Percentiles rank a stretch among this genome's conserved stretches.
Conservation (phyloP, 2,113 vertebrate genomes). For the Promerops cafer region DNA sequence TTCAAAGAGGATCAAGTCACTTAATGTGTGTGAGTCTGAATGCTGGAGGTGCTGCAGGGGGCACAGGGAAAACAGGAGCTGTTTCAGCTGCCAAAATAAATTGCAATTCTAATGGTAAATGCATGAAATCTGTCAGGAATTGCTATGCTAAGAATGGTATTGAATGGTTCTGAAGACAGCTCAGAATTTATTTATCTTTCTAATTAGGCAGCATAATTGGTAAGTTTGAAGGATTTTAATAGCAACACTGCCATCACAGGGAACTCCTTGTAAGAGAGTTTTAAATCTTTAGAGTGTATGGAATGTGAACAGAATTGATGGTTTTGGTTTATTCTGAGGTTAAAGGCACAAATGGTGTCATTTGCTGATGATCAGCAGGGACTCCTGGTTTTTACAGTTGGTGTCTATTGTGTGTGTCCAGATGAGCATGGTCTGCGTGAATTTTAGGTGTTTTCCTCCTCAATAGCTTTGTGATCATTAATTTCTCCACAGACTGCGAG, state of each 20-base stretch:
- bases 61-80: not conserved
- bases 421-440: not conserved
- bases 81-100: not conserved
- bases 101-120: not conserved
- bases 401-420: not conserved
- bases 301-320: not conserved
- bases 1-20: not conserved
- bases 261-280: not conserved
- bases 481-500: not conserved
- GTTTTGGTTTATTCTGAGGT: not conserved
- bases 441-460: not conserved
- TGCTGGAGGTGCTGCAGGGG: not conserved
- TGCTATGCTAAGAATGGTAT: not conserved
- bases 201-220: not conserved
- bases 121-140: not conserved
- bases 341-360: not conserved
- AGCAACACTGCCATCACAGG: not conserved
- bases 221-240: not conserved
- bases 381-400: not conserved
- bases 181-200: not conserved
- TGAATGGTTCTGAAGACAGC: not conserved
- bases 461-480: not conserved
- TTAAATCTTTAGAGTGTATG: not conserved
- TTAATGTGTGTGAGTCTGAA: not conserved
- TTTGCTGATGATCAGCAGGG: not conserved